A percentile compares a stretch with the other conserved stretches of the same genome.
Conservation (phyloP, 1,140 invertebrate genomes). For the Leguminivora glycinivorella region DNA sequence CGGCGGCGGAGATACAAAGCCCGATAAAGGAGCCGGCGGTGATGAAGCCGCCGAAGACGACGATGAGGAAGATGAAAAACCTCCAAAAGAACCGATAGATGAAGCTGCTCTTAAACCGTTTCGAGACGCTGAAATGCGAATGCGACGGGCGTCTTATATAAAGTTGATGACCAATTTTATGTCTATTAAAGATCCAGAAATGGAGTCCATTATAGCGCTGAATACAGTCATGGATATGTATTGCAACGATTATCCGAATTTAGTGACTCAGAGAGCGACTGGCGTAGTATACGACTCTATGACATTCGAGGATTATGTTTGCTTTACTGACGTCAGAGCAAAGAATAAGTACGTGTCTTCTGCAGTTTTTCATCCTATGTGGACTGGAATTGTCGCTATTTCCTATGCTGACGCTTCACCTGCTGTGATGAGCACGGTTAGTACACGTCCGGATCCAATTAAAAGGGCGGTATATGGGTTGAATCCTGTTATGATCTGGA, state of each 20-base stretch:
- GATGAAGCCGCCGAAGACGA: conserved; percentile 24
- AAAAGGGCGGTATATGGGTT: conserved; percentile 77
- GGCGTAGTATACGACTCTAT: conserved; percentile 61
- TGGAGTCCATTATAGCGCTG: conserved; percentile 74
- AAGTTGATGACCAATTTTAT: conserved; percentile 62
- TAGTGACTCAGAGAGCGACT: conserved; percentile 69
- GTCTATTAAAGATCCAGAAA: conserved; percentile 44
- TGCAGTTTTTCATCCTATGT: conserved; percentile 84
- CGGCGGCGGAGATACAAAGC: conserved; percentile 23
- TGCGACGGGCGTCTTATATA: conserved; percentile 65
- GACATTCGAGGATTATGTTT: conserved; percentile 81
- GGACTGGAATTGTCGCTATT: conserved; percentile 82
- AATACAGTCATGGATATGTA: conserved; percentile 84
- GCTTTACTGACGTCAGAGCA: conserved; percentile 81
- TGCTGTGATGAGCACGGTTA: conserved; percentile 62
- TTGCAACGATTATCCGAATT: conserved; percentile 81
- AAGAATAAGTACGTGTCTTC: conserved; percentile 83
- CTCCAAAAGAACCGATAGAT: conserved; percentile 45
- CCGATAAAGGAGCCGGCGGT: not conserved
- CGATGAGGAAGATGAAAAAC: conserved; percentile 49
- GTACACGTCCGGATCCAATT: conserved; percentile 69
- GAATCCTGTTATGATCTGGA: conserved; percentile 86
- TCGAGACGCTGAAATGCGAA: conserved; percentile 53
- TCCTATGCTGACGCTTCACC: conserved; percentile 80
- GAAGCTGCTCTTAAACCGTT: conserved; percentile 55